Evolutionary conservation across 2,797 vertebrate species (phyloP).

Genomic region (Alexandromys oeconomus): DNA sequence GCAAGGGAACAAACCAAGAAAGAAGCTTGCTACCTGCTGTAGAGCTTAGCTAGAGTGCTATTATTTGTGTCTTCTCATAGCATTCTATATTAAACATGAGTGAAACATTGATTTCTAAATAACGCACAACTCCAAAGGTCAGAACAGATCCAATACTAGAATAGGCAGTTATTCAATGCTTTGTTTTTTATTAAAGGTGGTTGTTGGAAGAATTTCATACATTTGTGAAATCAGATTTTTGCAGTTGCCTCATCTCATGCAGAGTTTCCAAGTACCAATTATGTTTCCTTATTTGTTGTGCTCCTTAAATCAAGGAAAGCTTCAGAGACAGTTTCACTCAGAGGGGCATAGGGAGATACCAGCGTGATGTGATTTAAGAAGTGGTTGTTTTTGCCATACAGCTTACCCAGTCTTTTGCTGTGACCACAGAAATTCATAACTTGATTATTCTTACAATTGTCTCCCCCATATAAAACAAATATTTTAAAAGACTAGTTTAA

Average conservation of each 20-base stretch:
- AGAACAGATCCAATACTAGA: background rate
- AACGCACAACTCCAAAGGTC: background rate
- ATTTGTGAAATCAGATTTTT: constrained; percentile 51
- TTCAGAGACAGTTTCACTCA: constrained; percentile 13
- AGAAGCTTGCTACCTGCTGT: background rate
- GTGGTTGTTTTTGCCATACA: background rate
- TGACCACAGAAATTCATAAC: background rate
- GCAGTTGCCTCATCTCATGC: background rate
- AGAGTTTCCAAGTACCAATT: constrained; percentile 22
- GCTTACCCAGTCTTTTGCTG: background rate
- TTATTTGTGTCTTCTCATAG: background rate
- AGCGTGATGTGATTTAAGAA: background rate
- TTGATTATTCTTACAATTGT: background rate
- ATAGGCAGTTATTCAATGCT: constrained; percentile 31
- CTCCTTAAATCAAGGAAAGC: constrained; percentile 40
- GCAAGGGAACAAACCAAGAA: background rate
- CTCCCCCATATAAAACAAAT: no score
- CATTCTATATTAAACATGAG: constrained; percentile 21
- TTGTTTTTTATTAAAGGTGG: background rate
- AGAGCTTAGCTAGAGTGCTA: background rate
- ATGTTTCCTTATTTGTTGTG: constrained; percentile 32
- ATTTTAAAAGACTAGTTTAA: background rate
- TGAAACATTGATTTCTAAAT: constrained; percentile 36
- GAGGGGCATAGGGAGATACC: background rate
- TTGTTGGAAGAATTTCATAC: constrained; percentile 43